These are phyloP conservation scores for Baronia brevicornis DNA, from an alignment of 2,888 invertebrate genomes.

Conservation along the genomic window DNA sequence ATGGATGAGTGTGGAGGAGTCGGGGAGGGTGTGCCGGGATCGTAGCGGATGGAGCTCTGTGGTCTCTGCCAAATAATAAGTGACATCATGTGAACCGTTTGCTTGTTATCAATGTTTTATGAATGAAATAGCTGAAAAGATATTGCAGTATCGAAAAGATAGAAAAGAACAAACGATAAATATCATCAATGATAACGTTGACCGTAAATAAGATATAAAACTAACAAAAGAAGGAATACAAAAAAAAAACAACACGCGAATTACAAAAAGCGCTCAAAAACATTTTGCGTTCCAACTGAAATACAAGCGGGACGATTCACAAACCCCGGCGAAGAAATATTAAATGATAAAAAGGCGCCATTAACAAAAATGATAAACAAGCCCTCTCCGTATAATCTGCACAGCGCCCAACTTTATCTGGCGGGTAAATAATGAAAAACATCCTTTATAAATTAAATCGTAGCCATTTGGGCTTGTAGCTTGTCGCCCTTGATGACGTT, in stretches of 20 bases:
- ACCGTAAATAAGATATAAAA: too few species aligned
- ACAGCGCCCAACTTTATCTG: conserved; percentile 27
- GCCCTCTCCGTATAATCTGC: conserved; percentile 21
- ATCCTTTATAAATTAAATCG: conserved; percentile 41
- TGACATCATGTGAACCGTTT: too few species aligned
- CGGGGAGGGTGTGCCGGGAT: too few species aligned
- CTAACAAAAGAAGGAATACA: conserved; percentile 2
- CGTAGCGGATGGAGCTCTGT: too few species aligned
- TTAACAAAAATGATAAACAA: conserved; percentile 21
- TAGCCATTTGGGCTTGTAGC: conserved; percentile 16
- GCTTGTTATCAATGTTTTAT: too few species aligned
- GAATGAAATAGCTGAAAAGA: too few species aligned
- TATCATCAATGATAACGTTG: too few species aligned
- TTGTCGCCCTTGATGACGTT: conserved; percentile 6
- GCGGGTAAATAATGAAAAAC: conserved; percentile 41
- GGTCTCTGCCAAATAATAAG: too few species aligned
- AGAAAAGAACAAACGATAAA: too few species aligned
- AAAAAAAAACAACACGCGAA: conserved; percentile 9
- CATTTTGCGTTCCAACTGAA: conserved; percentile 11
- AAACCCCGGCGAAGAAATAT: conserved; percentile 12
- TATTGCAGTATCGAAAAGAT: too few species aligned
- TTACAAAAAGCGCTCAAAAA: conserved; percentile 10
- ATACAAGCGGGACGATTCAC: conserved; percentile 11
- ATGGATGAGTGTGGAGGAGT: too few species aligned
- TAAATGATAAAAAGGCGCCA: conserved; percentile 17